A percentile compares a stretch with the other conserved stretches of the same genome.
Conservation (phyloP, 1,140 invertebrate genomes). For the Pseudomyrmex sp. region DNA sequence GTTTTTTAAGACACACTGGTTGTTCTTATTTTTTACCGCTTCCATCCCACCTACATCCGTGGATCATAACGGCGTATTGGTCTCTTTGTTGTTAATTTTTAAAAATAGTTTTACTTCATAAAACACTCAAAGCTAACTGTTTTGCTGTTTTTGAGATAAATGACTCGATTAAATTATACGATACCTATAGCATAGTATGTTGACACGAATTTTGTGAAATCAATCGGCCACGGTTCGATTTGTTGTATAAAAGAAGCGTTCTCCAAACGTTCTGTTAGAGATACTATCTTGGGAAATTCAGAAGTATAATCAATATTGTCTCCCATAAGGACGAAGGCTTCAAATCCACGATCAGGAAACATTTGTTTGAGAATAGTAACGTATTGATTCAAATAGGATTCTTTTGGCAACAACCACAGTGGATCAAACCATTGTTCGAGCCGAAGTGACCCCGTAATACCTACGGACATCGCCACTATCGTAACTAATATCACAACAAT, state of each 20-base stretch:
- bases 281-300: constrained; percentile 88
- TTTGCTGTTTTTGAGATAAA: background rate
- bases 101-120: too few species aligned
- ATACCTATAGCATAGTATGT: constrained; percentile 83
- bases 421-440: constrained; percentile 92
- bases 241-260: constrained; percentile 85
- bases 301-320: constrained; percentile 87
- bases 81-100: too few species aligned
- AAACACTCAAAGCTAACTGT: too few species aligned
- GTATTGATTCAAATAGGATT: constrained; percentile 89
- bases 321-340: constrained; percentile 89
- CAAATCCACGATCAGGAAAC: constrained; percentile 88
- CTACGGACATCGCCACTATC: constrained; percentile 86
- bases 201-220: constrained; percentile 88
- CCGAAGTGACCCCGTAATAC: constrained; percentile 86
- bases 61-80: too few species aligned
- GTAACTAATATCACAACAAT: constrained; percentile 86
- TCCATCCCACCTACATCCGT: too few species aligned
- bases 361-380: constrained; percentile 85
- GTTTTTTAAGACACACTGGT: too few species aligned
- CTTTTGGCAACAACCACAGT: constrained; percentile 91
- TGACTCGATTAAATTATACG: background rate
- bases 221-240: constrained; percentile 87
- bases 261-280: constrained; percentile 85
- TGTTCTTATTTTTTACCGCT: too few species aligned